A percentile compares a stretch with the other conserved stretches of the same genome.
These are phyloP conservation scores for Anodontia alba DNA, from an alignment of 2,888 invertebrate genomes.

Conservation along the genomic window DNA sequence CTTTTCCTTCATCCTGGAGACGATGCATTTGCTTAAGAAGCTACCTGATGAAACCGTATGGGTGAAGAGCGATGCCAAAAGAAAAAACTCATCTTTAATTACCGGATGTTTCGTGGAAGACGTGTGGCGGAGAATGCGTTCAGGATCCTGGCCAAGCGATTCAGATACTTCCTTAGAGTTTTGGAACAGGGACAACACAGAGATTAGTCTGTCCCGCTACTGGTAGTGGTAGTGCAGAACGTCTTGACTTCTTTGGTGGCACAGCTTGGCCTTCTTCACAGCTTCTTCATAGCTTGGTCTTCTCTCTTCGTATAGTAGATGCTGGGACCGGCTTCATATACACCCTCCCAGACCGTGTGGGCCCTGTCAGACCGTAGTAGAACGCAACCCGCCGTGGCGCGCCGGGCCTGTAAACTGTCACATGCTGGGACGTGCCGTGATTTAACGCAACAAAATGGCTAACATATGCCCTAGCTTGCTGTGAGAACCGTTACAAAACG, in stretches of 20 bases:
- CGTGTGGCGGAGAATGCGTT: conserved; percentile 13
- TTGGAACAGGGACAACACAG: conserved; percentile 18
- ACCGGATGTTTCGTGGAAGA: conserved; percentile 24
- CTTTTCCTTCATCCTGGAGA: no score
- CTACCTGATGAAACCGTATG: no score
- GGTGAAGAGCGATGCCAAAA: conserved; percentile 14
- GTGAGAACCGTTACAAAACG: background rate
- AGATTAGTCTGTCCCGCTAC: background rate
- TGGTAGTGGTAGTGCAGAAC: background rate
- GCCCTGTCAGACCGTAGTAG: conserved; percentile 23
- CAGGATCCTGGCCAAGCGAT: conserved; percentile 16
- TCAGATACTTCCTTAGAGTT: no score
- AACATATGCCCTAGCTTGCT: background rate
- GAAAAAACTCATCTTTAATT: conserved; percentile 23
- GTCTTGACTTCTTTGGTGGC: background rate
- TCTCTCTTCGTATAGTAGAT: background rate
- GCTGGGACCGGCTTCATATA: background rate
- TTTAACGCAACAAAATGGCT: background rate
- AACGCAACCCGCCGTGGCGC: background rate
- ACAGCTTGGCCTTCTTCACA: background rate
- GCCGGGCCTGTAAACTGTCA: conserved; percentile 1
- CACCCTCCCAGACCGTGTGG: background rate
- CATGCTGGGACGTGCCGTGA: conserved; percentile 10
- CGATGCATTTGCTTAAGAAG: no score
- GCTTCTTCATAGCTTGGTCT: background rate